Conservation (phyloP, 2,797 vertebrate genomes). For the Mormyrops boulengeri region DNA sequence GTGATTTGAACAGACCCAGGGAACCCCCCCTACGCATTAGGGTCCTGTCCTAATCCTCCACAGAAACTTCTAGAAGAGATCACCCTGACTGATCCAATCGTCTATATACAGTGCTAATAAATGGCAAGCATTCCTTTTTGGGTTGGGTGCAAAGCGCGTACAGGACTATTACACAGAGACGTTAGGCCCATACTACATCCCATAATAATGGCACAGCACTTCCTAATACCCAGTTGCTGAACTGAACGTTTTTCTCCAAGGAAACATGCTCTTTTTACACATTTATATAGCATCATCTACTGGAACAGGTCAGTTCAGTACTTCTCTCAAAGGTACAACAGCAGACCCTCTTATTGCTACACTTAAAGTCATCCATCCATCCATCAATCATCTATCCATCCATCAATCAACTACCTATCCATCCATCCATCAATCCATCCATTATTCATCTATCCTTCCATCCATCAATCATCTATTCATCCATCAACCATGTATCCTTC, state of each 20-base stretch:
- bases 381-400: not conserved
- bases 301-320: not conserved
- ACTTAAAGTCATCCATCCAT: not conserved
- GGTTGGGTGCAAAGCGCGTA: not conserved
- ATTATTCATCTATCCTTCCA: not conserved
- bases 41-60: conserved; percentile 15
- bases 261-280: not conserved
- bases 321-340: not conserved
- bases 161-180: not conserved
- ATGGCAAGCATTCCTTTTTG: not conserved
- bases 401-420: not conserved
- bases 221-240: not conserved
- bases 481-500: not conserved
- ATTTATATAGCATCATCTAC: not conserved
- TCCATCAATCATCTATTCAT: not conserved
- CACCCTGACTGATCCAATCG: not conserved
- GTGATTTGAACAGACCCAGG: conserved; percentile 34
- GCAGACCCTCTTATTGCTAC: not conserved
- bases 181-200: not conserved
- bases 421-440: not conserved
- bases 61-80: not conserved
- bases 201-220: not conserved
- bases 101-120: not conserved
- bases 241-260: not conserved
- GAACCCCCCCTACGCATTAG: not conserved